Percentiles rank a stretch among this genome's conserved stretches.
Evolutionary conservation across 2,797 vertebrate species (phyloP).

Genomic region (Amphiprion clarkii): DNA sequence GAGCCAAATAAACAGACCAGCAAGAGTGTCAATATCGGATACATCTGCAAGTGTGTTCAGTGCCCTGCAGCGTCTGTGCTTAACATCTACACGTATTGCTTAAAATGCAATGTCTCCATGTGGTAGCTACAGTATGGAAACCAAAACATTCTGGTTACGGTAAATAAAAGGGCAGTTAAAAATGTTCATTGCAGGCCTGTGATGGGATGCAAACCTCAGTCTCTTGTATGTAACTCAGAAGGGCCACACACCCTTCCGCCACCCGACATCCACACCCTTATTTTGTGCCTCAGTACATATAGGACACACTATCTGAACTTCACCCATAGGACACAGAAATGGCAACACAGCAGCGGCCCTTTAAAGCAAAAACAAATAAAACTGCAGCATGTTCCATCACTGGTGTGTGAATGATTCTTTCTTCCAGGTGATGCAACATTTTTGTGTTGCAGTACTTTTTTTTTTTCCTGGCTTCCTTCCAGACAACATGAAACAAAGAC

Average conservation of each 20-base stretch:
- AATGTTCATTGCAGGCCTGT: conserved; percentile 8
- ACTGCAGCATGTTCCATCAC: neutral
- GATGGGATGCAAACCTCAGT: neutral
- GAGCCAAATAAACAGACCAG: conserved; percentile 8
- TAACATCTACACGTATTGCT: neutral
- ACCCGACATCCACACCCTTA: conserved; percentile 3
- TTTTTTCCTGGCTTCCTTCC: neutral
- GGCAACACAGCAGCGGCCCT: neutral
- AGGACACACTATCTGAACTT: neutral
- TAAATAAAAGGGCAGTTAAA: conserved; percentile 1
- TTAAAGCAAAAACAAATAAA: neutral
- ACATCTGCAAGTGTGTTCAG: neutral
- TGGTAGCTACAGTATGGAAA: neutral
- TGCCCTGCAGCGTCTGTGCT: neutral
- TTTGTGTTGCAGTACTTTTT: conserved; percentile 7
- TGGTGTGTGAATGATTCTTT: neutral
- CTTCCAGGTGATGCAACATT: neutral
- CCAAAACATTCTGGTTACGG: neutral
- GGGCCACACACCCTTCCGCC: neutral
- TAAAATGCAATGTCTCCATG: neutral
- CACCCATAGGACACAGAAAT: neutral
- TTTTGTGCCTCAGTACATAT: neutral
- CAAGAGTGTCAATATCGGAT: neutral
- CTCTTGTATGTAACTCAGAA: neutral
- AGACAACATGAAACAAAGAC: conserved; percentile 12